These are phyloP conservation scores for Xylophagus ater DNA, from an alignment of 2,888 invertebrate species.

Conservation along the genomic window DNA sequence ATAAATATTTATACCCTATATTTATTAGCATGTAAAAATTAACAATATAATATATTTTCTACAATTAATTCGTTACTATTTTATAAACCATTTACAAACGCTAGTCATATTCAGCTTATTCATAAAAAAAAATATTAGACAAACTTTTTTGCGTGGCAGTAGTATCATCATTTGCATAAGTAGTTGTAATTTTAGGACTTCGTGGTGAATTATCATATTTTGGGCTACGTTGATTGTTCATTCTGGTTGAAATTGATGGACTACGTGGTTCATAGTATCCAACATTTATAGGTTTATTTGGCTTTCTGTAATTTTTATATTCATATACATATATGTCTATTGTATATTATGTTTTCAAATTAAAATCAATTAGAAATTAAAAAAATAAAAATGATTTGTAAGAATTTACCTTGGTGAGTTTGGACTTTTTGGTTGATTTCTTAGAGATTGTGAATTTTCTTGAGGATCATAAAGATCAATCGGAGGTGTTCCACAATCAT, in stretches of 20 bases:
- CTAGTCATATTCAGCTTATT: too few relatives aligned
- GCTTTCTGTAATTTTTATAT: too few relatives aligned
- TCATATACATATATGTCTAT: too few relatives aligned
- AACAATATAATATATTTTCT: too few relatives aligned
- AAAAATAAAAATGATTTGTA: too few relatives aligned
- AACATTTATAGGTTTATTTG: neutral
- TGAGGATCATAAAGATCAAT: constrained; percentile 19
- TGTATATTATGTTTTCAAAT: neutral
- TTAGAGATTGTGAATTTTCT: constrained; percentile 14
- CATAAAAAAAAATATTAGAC: too few relatives aligned
- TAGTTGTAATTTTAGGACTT: constrained; percentile 38
- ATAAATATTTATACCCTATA: too few relatives aligned
- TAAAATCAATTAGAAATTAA: neutral
- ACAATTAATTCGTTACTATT: too few relatives aligned
- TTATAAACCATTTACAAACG: too few relatives aligned
- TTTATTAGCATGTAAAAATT: too few relatives aligned
- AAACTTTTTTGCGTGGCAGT: too few relatives aligned
- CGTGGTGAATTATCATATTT: constrained; percentile 32
- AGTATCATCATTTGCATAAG: constrained; percentile 33
- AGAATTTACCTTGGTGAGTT: constrained; percentile 33
- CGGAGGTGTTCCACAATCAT: constrained; percentile 20
- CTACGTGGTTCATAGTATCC: constrained; percentile 8
- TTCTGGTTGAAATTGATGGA: constrained; percentile 13
- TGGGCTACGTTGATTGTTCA: constrained; percentile 17
- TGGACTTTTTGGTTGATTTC: constrained; percentile 26